These are phyloP conservation scores for Pterophyllum scalare DNA, from an alignment of 2,113 vertebrate species.

Conservation along the genomic window DNA sequence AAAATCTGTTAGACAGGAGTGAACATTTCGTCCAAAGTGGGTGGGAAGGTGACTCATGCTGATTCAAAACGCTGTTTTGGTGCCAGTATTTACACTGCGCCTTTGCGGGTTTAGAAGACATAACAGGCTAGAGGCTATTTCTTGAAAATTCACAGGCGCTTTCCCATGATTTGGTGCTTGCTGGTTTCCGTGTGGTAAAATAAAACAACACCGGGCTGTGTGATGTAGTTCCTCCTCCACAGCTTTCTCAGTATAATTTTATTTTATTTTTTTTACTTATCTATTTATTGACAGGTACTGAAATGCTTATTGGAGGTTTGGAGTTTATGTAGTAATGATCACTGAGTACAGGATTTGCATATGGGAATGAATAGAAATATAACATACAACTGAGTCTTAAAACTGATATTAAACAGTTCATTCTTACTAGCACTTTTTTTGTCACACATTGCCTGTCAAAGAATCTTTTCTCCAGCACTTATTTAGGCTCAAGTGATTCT, in stretches of 20 bases:
- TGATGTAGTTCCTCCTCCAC: conserved; percentile 25
- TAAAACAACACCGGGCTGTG: conserved; percentile 20
- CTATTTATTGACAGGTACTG: conserved; percentile 14
- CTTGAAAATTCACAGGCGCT: neutral
- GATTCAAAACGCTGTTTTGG: conserved; percentile 35
- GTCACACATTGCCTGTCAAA: neutral
- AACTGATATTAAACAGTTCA: neutral
- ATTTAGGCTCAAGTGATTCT: conserved; percentile 10
- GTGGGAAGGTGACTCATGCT: conserved; percentile 66
- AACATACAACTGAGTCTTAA: neutral
- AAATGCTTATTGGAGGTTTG: neutral
- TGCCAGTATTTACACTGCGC: conserved; percentile 41
- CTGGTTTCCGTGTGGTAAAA: conserved; percentile 5
- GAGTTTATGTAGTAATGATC: conserved; percentile 1
- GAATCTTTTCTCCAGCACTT: neutral
- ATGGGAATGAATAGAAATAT: neutral
- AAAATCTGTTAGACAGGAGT: conserved; percentile 35
- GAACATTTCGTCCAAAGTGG: conserved; percentile 53
- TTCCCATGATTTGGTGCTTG: neutral
- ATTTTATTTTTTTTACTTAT: neutral
- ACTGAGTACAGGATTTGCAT: neutral
- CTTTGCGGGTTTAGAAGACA: conserved; percentile 27
- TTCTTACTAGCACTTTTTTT: neutral
- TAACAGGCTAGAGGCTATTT: neutral
- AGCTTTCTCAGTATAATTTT: conserved; percentile 8